A percentile compares a stretch with the other conserved stretches of the same genome.
These are phyloP conservation scores for Philaenus spumarius DNA, from an alignment of 1,140 invertebrate species.

Conservation along the genomic window DNA sequence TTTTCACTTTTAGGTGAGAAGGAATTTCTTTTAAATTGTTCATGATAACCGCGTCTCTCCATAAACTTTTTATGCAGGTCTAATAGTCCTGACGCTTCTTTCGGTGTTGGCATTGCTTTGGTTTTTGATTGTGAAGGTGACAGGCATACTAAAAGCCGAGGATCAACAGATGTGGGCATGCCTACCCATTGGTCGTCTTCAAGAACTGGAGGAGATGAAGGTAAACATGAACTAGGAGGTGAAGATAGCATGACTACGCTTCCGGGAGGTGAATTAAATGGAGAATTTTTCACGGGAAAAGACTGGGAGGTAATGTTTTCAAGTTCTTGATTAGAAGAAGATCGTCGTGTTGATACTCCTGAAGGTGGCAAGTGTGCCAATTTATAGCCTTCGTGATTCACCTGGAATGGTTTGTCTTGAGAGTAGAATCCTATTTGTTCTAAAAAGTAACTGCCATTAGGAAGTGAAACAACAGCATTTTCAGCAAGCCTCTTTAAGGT, in stretches of 20 bases:
- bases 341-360: neutral
- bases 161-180: conserved; percentile 39
- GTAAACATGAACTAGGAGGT: conserved; percentile 7
- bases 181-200: conserved; percentile 20
- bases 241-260: conserved; percentile 2
- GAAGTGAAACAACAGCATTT: conserved; percentile 1
- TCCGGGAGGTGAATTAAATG: conserved; percentile 5
- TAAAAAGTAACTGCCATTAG: conserved; percentile 10
- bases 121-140: conserved; percentile 59
- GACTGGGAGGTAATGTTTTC: neutral
- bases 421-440: conserved; percentile 8
- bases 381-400: neutral
- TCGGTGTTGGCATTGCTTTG: conserved; percentile 38
- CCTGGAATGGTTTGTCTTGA: neutral
- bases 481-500: conserved; percentile 8
- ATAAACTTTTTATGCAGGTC: conserved; percentile 61
- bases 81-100: conserved; percentile 51
- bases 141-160: conserved; percentile 54
- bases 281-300: too few relatives aligned
- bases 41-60: conserved; percentile 52
- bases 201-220: conserved; percentile 4
- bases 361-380: conserved; percentile 4
- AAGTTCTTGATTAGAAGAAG: neutral
- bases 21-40: conserved; percentile 31
- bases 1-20: conserved; percentile 16